Conservation (phyloP, 2,113 vertebrate species). For the Guaruba guarouba region DNA sequence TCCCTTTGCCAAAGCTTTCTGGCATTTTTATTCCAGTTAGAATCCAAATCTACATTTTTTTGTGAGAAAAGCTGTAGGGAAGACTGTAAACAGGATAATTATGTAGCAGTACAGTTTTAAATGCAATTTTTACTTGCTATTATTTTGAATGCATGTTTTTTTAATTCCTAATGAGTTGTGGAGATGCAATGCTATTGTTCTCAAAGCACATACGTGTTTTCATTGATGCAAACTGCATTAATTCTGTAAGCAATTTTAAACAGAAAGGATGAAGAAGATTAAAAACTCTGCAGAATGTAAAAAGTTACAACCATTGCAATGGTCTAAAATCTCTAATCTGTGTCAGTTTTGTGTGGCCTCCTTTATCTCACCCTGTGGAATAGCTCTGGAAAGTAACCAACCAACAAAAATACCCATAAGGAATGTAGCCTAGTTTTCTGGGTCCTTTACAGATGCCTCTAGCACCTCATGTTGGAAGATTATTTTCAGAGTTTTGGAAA, state of each 20-base stretch:
- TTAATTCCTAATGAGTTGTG: conserved; percentile 37
- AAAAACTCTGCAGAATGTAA: not conserved
- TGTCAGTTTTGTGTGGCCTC: not conserved
- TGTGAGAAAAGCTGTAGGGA: conserved; percentile 73
- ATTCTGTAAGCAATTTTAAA: conserved; percentile 18
- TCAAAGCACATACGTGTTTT: conserved; percentile 22
- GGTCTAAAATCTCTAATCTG: not conserved
- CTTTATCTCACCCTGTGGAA: not conserved
- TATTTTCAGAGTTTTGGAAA: not conserved
- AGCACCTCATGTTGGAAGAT: not conserved
- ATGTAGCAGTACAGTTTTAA: conserved; percentile 57
- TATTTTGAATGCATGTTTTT: conserved; percentile 45
- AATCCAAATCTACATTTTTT: conserved; percentile 77
- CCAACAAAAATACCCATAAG: not conserved
- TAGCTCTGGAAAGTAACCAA: not conserved
- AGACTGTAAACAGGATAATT: conserved; percentile 76
- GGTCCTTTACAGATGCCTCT: not conserved
- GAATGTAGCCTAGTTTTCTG: not conserved
- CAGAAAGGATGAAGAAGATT: not conserved
- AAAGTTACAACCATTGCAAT: not conserved
- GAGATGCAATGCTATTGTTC: conserved; percentile 34
- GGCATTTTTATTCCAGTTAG: conserved; percentile 67
- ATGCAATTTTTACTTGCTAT: conserved; percentile 39
- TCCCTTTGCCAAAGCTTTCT: conserved; percentile 73
- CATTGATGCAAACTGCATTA: not conserved